A percentile compares a stretch with the other conserved stretches of the same genome.
Conservation (phyloP, 2,113 vertebrate species). For the Pseudorhombus dupliciocellatus region DNA sequence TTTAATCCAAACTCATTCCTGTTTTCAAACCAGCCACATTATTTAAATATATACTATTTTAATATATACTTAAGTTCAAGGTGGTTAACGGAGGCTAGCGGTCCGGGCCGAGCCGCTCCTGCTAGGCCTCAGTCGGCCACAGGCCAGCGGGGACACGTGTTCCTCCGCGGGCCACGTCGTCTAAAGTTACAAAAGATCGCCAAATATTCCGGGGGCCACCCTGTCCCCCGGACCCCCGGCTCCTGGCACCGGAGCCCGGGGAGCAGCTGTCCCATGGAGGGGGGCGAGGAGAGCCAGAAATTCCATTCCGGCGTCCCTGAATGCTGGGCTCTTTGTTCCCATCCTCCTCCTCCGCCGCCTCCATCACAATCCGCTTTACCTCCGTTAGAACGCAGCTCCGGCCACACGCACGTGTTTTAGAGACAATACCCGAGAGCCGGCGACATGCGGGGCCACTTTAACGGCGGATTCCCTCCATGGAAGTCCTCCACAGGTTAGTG, state of each 20-base stretch:
- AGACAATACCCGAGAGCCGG: too few relatives aligned
- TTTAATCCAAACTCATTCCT: too few relatives aligned
- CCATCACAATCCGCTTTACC: neutral
- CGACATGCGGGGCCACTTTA: fast-evolving
- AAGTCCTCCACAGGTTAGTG: conserved; percentile 47
- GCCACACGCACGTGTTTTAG: neutral
- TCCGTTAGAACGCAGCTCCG: too few relatives aligned
- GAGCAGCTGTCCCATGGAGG: conserved; percentile 24
- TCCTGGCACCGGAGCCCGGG: conserved; percentile 21
- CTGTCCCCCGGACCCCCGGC: neutral
- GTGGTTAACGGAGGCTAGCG: neutral
- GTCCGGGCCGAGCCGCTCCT: neutral
- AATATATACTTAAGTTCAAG: too few relatives aligned
- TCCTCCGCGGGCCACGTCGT: conserved; percentile 70
- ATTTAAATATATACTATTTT: too few relatives aligned
- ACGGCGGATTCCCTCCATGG: neutral
- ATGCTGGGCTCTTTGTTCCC: conserved; percentile 76
- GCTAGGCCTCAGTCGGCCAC: conserved; percentile 72
- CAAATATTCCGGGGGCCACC: conserved; percentile 46
- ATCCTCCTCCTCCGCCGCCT: neutral
- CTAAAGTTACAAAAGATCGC: conserved; percentile 71
- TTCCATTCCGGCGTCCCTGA: conserved; percentile 42
- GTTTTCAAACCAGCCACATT: too few relatives aligned
- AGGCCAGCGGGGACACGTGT: conserved; percentile 81
- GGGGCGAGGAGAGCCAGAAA: neutral